A percentile compares a stretch with the other conserved stretches of the same genome.
phyloP scores from a whole-genome alignment of 2,797 vertebrate species.

The Tolypeutes matacus region DNA sequence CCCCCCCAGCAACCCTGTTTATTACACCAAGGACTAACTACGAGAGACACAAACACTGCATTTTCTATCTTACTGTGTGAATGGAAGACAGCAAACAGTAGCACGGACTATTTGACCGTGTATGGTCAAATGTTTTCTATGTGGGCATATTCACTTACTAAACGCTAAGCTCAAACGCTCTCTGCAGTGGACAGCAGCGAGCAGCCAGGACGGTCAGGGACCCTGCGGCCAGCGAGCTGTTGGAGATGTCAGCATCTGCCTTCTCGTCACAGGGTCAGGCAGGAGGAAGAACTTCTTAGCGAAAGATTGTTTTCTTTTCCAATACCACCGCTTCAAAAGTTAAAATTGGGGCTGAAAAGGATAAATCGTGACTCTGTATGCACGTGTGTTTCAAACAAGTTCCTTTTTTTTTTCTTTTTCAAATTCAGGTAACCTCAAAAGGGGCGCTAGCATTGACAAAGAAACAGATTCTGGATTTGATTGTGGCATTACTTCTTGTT shows the following conservation, averaged over 20 bases:
- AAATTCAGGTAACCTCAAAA: constrained; percentile 59
- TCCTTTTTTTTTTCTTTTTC: constrained; percentile 42
- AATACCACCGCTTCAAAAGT: constrained; percentile 5
- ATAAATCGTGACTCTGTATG: constrained; percentile 16
- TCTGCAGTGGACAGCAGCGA: constrained; percentile 69
- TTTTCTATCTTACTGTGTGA: constrained; percentile 41
- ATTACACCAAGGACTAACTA: constrained; percentile 70
- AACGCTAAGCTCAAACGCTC: constrained; percentile 76
- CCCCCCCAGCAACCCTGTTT: constrained; percentile 31
- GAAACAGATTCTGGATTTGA: constrained; percentile 59
- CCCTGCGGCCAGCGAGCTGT: constrained; percentile 42
- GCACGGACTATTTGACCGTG: constrained; percentile 36
- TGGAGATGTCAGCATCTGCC: constrained; percentile 64
- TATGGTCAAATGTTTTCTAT: constrained; percentile 59
- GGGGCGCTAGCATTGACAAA: not conserved
- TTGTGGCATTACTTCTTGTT: constrained; percentile 63
- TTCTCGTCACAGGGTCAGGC: constrained; percentile 68
- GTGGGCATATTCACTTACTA: constrained; percentile 54
- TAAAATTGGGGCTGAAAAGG: not conserved
- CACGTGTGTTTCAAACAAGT: not conserved
- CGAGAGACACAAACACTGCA: constrained; percentile 70
- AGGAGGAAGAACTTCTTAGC: constrained; percentile 44
- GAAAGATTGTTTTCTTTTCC: not conserved
- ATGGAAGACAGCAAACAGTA: constrained; percentile 78
- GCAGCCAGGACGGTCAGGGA: constrained; percentile 69